Conservation (phyloP, 1,140 invertebrate species). For the Phenacoccus solenopsis region DNA sequence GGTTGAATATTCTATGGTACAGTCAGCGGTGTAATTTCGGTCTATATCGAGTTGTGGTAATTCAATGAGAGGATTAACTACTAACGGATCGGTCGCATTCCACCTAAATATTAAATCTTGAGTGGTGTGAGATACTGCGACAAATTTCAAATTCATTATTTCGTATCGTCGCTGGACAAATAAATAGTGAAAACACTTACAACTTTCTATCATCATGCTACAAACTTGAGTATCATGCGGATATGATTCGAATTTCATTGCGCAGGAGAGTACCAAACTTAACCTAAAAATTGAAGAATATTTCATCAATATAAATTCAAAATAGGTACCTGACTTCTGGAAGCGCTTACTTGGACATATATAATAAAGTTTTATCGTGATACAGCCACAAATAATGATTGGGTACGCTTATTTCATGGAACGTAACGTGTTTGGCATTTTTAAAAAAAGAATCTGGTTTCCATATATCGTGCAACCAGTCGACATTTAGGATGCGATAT, state of each 20-base stretch:
- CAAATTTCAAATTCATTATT: not conserved
- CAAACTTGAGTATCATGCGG: conserved; percentile 81
- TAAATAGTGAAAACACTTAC: conserved; percentile 43
- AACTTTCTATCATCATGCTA: conserved; percentile 81
- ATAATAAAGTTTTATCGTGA: conserved; percentile 76
- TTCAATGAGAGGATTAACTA: conserved; percentile 75
- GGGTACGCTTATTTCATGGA: conserved; percentile 87
- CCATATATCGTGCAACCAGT: conserved; percentile 84
- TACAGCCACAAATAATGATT: conserved; percentile 87
- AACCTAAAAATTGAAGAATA: conserved; percentile 42
- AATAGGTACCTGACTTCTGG: not conserved
- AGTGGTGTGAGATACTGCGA: conserved; percentile 67
- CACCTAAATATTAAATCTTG: conserved; percentile 74
- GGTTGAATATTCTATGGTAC: conserved; percentile 77
- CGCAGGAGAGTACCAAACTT: conserved; percentile 73
- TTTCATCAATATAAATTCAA: not conserved
- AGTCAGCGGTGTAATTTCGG: conserved; percentile 75
- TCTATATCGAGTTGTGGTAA: conserved; percentile 74
- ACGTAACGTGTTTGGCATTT: conserved; percentile 84
- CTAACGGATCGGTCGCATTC: conserved; percentile 75
- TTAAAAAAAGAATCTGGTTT: conserved; percentile 85
- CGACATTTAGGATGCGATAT: conserved; percentile 76
- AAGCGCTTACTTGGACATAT: conserved; percentile 68
- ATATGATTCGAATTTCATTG: conserved; percentile 87
- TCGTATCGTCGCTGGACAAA: not conserved